phyloP scores from a whole-genome alignment of 1,140 invertebrate genomes.

The Papilio glaucus region DNA sequence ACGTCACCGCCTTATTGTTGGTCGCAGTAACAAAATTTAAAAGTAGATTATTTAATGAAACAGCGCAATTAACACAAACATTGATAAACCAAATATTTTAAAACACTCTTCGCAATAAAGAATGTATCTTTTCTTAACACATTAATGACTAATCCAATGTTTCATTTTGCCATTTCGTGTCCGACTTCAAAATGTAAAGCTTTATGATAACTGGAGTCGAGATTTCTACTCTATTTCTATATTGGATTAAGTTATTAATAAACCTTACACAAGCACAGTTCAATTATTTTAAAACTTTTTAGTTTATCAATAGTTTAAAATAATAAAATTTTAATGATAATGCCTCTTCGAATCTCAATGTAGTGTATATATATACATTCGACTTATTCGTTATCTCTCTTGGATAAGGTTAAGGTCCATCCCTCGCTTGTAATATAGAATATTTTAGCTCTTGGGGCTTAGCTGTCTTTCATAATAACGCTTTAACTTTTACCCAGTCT shows the following conservation, averaged over 20 bases:
- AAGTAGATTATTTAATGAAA: background rate
- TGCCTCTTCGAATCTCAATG: slow-evolving; percentile 7
- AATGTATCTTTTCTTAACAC: too few species aligned
- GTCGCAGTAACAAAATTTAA: background rate
- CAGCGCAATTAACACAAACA: background rate
- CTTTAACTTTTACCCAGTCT: background rate
- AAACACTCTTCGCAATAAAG: too few species aligned
- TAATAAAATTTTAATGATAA: background rate
- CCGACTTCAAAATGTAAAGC: too few species aligned
- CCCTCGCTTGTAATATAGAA: background rate
- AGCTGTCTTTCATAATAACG: background rate
- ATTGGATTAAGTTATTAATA: background rate
- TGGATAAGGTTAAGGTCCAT: slow-evolving; percentile 13
- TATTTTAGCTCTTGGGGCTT: background rate
- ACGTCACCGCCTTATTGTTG: background rate
- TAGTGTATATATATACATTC: background rate
- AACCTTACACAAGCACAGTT: background rate
- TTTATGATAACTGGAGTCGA: too few species aligned
- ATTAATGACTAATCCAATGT: too few species aligned
- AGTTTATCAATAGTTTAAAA: background rate
- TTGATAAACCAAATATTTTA: slow-evolving; percentile 14
- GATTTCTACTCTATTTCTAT: too few species aligned
- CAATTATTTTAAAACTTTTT: background rate
- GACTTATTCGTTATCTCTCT: background rate
- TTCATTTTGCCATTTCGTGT: too few species aligned